Evolutionary conservation across 1,140 invertebrate species (phyloP), one percentile per base, ranked within the genome.

Genomic region (Conopomorpha cramerella): DNA sequence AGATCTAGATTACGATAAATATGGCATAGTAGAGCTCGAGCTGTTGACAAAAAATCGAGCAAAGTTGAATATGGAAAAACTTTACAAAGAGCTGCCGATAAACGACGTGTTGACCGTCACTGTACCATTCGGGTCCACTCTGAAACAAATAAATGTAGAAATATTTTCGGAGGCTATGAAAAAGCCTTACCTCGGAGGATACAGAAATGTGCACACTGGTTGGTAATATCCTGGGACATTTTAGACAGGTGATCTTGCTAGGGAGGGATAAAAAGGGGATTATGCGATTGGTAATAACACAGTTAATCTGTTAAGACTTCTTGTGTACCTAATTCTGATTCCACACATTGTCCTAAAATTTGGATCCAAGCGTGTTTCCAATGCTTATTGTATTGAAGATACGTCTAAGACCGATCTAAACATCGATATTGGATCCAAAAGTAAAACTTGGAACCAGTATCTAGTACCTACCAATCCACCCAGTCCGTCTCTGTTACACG

Each of bases 151-250:
- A n/a, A 81, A 82, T 30, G 80, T 83, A 3, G 79, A 82, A 74
- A 66, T 86, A 38, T 77, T 82, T 39, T 78, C 81, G 39, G 52
- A 70, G 36, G 61, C 49, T 11, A 82, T 85, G 15, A 51, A 63
- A 16, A 87, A 87, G 47, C 84, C 84, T 1, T 83, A 74, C 61
- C 58, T 87, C 15, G 85, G 85, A 17, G 85, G 85, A 25, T 88
- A 84, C 61, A 71, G 60, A 40, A 72, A 86, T 51, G 72, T 67
- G 41, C 45, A 77, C 28, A 85, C 81, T 13, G 79, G 79, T 49
- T 49, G 28, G 17, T 14, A 34, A n/a, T n/a, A n/a, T n/a, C n/a
- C n/a, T n/a, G n/a, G n/a, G n/a, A n/a, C n/a, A n/a, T n/a, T n/a
- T n/a, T n/a, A n/a, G n/a, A n/a, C n/a, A n/a, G n/a, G n/a, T n/a